phyloP scores from a whole-genome alignment of 2,113 vertebrate species.

The Paramisgurnus dabryanus region DNA sequence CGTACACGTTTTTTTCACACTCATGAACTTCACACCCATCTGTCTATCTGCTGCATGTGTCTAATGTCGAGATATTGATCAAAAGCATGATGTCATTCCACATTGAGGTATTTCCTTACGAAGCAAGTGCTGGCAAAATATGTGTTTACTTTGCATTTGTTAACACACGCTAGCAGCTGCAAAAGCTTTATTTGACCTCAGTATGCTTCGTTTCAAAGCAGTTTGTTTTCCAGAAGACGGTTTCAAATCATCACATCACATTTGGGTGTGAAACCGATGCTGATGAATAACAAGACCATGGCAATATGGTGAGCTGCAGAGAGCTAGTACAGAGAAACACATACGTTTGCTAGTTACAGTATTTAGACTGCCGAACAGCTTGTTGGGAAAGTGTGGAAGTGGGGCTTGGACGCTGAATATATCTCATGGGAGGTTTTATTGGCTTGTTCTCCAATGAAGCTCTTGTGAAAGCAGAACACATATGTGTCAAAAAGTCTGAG shows the following conservation, averaged over 20 bases:
- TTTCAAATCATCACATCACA: not conserved
- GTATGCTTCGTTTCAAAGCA: not conserved
- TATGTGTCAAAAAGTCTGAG: no score
- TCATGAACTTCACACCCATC: not conserved
- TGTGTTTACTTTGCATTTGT: not conserved
- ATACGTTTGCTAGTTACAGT: slow-evolving; percentile 12
- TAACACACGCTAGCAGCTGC: not conserved
- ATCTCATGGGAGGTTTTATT: not conserved
- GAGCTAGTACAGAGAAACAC: not conserved
- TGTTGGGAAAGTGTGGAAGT: slow-evolving; percentile 1
- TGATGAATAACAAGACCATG: slow-evolving; percentile 14
- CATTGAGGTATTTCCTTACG: not conserved
- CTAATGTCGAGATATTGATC: slow-evolving; percentile 1
- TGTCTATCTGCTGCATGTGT: slow-evolving; percentile 8
- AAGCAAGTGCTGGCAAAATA: not conserved
- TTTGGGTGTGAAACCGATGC: not conserved
- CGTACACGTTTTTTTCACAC: not conserved
- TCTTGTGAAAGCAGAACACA: not conserved
- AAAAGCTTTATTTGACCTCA: not conserved
- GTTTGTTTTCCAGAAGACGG: slow-evolving; percentile 8
- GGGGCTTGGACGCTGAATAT: not conserved
- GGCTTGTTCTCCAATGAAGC: not conserved
- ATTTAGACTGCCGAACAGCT: slow-evolving; percentile 6
- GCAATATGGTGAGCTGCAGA: slow-evolving; percentile 8
- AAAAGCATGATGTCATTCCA: not conserved